phyloP scores from a whole-genome alignment of 2,113 vertebrate genomes.

The Anhinga anhinga region DNA sequence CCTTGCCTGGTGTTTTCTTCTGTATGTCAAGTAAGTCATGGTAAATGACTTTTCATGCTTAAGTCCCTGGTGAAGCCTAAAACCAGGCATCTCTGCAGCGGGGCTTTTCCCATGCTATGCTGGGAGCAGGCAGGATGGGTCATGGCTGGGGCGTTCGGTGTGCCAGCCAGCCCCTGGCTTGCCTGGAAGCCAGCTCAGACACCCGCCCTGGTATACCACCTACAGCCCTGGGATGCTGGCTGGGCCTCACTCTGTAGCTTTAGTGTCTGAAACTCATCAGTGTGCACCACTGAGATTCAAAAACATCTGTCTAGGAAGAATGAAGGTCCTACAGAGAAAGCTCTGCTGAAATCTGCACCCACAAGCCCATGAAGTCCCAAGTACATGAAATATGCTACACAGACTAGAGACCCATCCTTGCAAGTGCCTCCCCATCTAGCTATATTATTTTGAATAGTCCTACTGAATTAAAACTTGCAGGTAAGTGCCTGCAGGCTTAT shows the following conservation, averaged over 20 bases:
- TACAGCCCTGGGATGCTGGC: not conserved
- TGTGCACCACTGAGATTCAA: not conserved
- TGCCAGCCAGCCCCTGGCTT: not conserved
- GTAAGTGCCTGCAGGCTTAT: not conserved
- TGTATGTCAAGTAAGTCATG: not conserved
- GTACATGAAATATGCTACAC: not conserved
- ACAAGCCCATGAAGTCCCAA: not conserved
- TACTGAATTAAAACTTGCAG: not conserved
- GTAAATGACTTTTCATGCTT: not conserved
- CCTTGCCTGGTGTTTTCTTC: not conserved
- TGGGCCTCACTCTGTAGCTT: not conserved
- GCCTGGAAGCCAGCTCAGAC: not conserved
- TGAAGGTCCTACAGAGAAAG: not conserved
- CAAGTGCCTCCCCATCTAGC: not conserved
- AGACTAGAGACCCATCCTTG: not conserved
- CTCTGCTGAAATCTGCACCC: not conserved
- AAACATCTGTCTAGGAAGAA: not conserved
- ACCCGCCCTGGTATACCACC: not conserved
- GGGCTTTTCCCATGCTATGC: not conserved
- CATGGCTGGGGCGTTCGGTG: rapidly evolving
- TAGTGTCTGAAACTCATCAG: not conserved
- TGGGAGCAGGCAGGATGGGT: not conserved
- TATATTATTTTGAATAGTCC: not conserved
- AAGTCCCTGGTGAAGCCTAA: not conserved
- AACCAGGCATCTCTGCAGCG: not conserved